Conservation (phyloP, 2,113 vertebrate species). For the Xerus inauris region DNA sequence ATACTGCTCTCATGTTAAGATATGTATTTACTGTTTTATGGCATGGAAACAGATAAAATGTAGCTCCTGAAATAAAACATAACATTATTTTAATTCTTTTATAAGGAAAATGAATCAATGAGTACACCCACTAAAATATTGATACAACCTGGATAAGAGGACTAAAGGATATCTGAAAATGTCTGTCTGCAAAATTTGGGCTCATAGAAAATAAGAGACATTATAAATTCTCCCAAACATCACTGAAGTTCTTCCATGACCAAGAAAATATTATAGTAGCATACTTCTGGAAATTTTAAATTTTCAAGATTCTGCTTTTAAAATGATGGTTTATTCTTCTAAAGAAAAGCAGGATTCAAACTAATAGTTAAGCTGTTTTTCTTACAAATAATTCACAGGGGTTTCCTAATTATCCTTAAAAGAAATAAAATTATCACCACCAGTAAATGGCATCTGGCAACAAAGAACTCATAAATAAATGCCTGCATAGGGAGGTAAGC, state of each 20-base stretch:
- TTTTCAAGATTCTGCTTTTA: slow-evolving; percentile 13
- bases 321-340: background rate
- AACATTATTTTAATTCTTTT: slow-evolving; percentile 48
- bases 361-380: slow-evolving; percentile 6
- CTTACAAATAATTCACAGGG: background rate
- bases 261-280: slow-evolving; percentile 6
- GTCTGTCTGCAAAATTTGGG: background rate
- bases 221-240: background rate
- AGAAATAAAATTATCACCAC: background rate
- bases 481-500: background rate
- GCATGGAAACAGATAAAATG: background rate
- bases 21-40: background rate
- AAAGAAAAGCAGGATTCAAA: background rate
- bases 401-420: background rate
- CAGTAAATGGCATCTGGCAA: background rate
- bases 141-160: background rate
- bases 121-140: slow-evolving; percentile 19
- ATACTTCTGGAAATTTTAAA: background rate
- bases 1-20: background rate
- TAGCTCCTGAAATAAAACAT: slow-evolving; percentile 10
- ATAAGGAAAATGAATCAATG: background rate
- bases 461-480: background rate
- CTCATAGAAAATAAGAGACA: background rate
- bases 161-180: slow-evolving; percentile 32
- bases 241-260: background rate